Percentiles rank a stretch among this genome's conserved stretches.
phyloP scores from a whole-genome alignment of 2,888 invertebrate species.

The Lithophane socia region DNA sequence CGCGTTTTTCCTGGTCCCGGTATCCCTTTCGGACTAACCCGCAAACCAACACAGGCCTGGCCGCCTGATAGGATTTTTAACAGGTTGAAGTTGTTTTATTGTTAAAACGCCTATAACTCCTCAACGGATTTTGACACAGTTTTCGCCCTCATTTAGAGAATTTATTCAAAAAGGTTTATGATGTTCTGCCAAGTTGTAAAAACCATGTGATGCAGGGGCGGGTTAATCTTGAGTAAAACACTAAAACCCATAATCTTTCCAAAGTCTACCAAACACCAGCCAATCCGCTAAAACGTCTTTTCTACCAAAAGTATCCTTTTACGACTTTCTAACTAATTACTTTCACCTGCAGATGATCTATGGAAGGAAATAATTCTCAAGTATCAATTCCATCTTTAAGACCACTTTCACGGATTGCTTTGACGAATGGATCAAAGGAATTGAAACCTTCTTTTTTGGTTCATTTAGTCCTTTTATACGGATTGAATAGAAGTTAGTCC shows the following conservation, averaged over 20 bases:
- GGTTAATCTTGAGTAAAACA: not conserved
- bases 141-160: no score
- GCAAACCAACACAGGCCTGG: no score
- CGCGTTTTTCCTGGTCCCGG: no score
- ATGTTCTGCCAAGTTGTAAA: no score
- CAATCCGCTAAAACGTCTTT: slow-evolving; percentile 11
- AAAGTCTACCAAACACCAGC: not conserved
- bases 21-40: no score
- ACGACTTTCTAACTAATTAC: slow-evolving; percentile 30
- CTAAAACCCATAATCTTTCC: not conserved
- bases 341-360: slow-evolving; percentile 28
- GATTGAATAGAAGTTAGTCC: slow-evolving; percentile 2
- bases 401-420: slow-evolving; percentile 18
- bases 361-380: slow-evolving; percentile 23
- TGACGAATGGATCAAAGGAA: slow-evolving; percentile 31
- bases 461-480: slow-evolving; percentile 9
- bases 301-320: slow-evolving; percentile 10
- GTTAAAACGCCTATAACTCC: no score
- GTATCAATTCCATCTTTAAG: not conserved
- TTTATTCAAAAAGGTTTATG: no score
- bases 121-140: no score
- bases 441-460: not conserved
- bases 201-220: no score
- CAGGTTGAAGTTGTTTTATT: no score
- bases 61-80: no score